Conservation (phyloP, 2,113 vertebrate genomes). For the Excalfactoria chinensis region DNA sequence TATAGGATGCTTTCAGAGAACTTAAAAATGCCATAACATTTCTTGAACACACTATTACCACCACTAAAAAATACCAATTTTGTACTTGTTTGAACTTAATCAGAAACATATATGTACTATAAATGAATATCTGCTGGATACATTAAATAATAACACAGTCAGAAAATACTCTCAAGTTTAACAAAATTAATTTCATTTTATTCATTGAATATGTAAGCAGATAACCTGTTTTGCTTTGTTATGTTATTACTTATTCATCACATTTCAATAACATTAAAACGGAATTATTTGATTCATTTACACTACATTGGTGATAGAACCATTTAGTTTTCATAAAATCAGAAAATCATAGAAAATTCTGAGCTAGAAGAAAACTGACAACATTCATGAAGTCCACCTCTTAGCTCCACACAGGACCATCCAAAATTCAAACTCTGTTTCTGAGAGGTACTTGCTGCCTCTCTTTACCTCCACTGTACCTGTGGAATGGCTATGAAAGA, state of each 20-base stretch:
- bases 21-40: not conserved
- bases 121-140: not conserved
- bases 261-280: not conserved
- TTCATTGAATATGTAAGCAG: not conserved
- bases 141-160: not conserved
- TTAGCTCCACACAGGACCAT: not conserved
- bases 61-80: not conserved
- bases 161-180: not conserved
- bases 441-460: not conserved
- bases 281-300: not conserved
- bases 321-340: not conserved
- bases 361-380: not conserved
- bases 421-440: not conserved
- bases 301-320: not conserved
- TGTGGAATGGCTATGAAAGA: too few species aligned
- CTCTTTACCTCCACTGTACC: too few species aligned
- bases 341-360: not conserved
- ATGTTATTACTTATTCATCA: not conserved
- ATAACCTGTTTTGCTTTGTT: not conserved
- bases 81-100: slow-evolving; percentile 21
- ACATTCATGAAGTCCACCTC: not conserved
- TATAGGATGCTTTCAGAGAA: not conserved
- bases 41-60: not conserved
- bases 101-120: not conserved
- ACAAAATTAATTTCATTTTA: not conserved